A percentile compares a stretch with the other conserved stretches of the same genome.
phyloP scores from a whole-genome alignment of 2,797 vertebrate species.

The Ambastaia sidthimunki region DNA sequence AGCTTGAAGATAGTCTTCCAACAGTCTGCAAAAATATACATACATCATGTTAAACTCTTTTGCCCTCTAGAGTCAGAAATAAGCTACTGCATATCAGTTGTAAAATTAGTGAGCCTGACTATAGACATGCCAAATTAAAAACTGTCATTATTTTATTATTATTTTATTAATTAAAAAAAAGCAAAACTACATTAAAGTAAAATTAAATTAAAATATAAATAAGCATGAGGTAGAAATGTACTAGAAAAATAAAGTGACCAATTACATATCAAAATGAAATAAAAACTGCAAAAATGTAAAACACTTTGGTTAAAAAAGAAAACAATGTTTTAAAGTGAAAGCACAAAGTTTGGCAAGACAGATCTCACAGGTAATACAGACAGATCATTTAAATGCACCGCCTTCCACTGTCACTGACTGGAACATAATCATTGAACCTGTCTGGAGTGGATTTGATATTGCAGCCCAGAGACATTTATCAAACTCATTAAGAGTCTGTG shows the following conservation, averaged over 20 bases:
- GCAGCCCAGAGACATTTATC: constrained; percentile 17
- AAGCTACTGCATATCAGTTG: constrained; percentile 11
- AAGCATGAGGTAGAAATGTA: too few relatives aligned
- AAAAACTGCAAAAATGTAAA: not conserved
- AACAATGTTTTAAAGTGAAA: not conserved
- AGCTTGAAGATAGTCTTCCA: constrained; percentile 90
- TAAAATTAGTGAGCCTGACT: not conserved
- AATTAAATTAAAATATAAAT: too few relatives aligned
- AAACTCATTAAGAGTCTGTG: constrained; percentile 25
- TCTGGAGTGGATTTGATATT: constrained; percentile 10
- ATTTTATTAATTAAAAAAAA: too few relatives aligned
- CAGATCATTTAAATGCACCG: constrained; percentile 7
- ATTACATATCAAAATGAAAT: too few relatives aligned
- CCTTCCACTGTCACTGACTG: not conserved
- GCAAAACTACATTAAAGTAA: too few relatives aligned
- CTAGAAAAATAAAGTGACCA: too few relatives aligned
- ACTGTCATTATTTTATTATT: too few relatives aligned
- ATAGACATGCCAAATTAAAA: too few relatives aligned
- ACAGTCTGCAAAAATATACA: constrained; percentile 67
- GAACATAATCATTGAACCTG: not conserved
- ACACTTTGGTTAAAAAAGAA: too few relatives aligned
- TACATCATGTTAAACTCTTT: not conserved
- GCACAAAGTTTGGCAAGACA: not conserved
- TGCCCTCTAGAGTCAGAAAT: constrained; percentile 42
- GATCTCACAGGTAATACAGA: constrained; percentile 5